Base-by-base conservation (phyloP, 2,888 invertebrate species). In the Metalampra italica region DNA sequence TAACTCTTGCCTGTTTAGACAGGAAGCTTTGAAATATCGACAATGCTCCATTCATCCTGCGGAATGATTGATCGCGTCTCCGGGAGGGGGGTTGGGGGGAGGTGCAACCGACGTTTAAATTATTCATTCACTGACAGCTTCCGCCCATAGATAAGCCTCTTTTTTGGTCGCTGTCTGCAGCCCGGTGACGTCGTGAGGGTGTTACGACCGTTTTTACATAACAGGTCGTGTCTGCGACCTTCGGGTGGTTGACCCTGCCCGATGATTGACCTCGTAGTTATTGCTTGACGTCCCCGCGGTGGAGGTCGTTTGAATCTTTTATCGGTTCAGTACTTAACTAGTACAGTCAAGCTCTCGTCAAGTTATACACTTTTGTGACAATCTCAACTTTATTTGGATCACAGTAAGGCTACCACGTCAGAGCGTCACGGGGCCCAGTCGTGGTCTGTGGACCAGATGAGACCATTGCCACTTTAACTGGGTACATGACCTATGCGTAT, bases 71-170 rank as follows among this genome's bases (percentile, higher is more conserved):
- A 40, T 40, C 15, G 40, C n/a, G n/a, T 36, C 36, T 36, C 11
- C 3, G n/a, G 36, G 36, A n/a, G 3, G 40, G 3, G 39, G 8
- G 15, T 9, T 9, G 14, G 39, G 39, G 40, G 40, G 22, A 7
- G 11, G 22, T 29, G 29, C 40, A 40, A 15, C 15, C 40, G 40
- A 40, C 29, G 40, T 15, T 40, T 22, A 40, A 40, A 40, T 40
- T 40, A 40, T 40, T 40, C 40, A 40, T 40, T 40, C 40, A 40
- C 15, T 40, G 40, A 15, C 40, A 11, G 40, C 40, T 40, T 40
- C 40, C 11, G 14, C 15, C 39, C 12, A n/a, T 13, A n/a, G 13
- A n/a, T 40, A 40, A 40, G 40, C 22, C 40, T 15, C 36, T n/a
- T 36, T 36, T 36, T 36, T 36, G 36, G 36, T 22, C 11, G n/a